Conservation (phyloP, 2,113 vertebrate genomes). For the Xenopus borealis region DNA sequence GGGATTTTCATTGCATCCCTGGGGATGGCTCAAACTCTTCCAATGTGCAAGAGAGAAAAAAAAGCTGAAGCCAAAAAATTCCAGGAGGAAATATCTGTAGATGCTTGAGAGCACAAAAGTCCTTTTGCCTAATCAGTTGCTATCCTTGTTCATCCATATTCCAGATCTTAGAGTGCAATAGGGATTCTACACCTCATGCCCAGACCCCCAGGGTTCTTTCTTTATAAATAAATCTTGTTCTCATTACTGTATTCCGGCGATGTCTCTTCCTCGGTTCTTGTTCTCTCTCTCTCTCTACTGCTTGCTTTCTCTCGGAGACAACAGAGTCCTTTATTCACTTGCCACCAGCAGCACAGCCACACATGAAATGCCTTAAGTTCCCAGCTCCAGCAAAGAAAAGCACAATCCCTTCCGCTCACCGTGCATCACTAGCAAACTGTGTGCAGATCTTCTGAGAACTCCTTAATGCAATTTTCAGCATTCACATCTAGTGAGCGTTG, state of each 20-base stretch:
- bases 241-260: too few species aligned
- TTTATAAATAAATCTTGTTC: too few species aligned
- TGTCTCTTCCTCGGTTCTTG: too few species aligned
- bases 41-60: neutral
- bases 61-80: neutral
- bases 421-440: slow-evolving; percentile 6
- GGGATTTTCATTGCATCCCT: neutral
- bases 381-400: slow-evolving; percentile 19
- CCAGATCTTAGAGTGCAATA: too few species aligned
- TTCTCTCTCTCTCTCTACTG: neutral
- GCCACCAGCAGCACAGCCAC: slow-evolving; percentile 13
- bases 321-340: neutral
- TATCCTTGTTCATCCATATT: too few species aligned
- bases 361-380: slow-evolving; percentile 8
- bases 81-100: neutral
- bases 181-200: too few species aligned
- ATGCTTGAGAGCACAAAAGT: too few species aligned
- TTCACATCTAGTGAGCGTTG: slow-evolving; percentile 25
- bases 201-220: too few species aligned
- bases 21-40: slow-evolving; percentile 12
- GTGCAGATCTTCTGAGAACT: slow-evolving; percentile 26
- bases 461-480: slow-evolving; percentile 38
- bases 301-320: neutral
- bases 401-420: slow-evolving; percentile 20
- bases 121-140: too few species aligned